These are phyloP conservation scores for Montipora capitata DNA, from an alignment of 92 coral and sea anemone species.

Conservation along the genomic window DNA sequence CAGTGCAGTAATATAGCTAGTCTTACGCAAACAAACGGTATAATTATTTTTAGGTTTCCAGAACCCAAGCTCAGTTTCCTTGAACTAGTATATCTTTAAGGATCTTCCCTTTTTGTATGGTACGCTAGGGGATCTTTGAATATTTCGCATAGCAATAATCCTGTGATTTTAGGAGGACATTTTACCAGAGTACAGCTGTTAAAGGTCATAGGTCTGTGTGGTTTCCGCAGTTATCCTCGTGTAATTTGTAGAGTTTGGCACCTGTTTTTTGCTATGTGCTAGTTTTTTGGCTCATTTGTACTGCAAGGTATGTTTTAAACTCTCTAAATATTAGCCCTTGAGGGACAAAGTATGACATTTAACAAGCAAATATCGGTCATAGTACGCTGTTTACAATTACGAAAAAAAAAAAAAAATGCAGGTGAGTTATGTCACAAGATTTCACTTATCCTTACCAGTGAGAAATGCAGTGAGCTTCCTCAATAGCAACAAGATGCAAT, in stretches of 20 bases:
- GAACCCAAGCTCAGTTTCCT: too few species aligned
- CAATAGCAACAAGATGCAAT: slow-evolving; percentile 31
- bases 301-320: not conserved
- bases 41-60: too few species aligned
- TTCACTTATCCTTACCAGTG: slow-evolving; percentile 5
- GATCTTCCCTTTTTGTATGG: slow-evolving; percentile 8
- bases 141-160: slow-evolving; percentile 21
- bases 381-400: not conserved
- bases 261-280: not conserved
- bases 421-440: slow-evolving; percentile 6
- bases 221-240: slow-evolving; percentile 16
- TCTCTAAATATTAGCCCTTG: too few species aligned
- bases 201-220: slow-evolving; percentile 17
- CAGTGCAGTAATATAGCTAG: too few species aligned
- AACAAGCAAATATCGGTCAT: too few species aligned
- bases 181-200: slow-evolving; percentile 10
- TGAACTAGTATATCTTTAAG: slow-evolving; percentile 9
- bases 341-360: too few species aligned
- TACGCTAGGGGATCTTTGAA: not conserved
- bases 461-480: slow-evolving; percentile 16
- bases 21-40: too few species aligned
- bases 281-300: not conserved
- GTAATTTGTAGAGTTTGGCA: slow-evolving; percentile 14
- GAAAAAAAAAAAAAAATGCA: not conserved
- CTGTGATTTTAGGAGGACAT: slow-evolving; percentile 27